Evolutionary conservation across 1,140 invertebrate species (phyloP), one percentile per base, ranked within the genome.

Genomic region (Babylonia areolata): DNA sequence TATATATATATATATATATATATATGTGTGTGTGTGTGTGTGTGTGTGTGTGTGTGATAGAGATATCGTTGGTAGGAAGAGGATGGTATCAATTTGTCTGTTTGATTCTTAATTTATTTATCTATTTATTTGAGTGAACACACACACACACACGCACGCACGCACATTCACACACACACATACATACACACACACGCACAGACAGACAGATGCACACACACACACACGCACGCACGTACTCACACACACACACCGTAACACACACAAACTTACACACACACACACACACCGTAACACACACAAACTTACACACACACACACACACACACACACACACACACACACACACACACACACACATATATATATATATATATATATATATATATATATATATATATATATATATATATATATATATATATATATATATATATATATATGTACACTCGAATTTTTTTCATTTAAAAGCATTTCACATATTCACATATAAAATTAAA

Each of bases 21-120:
- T 75, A 31, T 75, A 31, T 75, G 73, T 75, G 73, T 75, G 73
- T 35, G 73, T 75, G 73, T 35, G 73, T 75, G 73, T 35, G 73
- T 75, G 73, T 35, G 73, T 75, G 73, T 35, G 33, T 75, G 73
- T 35, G 73, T 35, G 73, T 35, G 73, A 17, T n/a, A n/a, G n/a
- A n/a, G n/a, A n/a, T n/a, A n/a, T n/a, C n/a, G n/a, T n/a, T n/a
- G 6, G 73, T 77, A 31, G 6, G 35, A n/a, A 33, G 15, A 33
- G 15, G 73, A n/a, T 9, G 15, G 31, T 77, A 33, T 77, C 17
- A n/a, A 9, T 77, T 5, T 77, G 73, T 33, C 6, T 37, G 35
- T 33, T 5, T 77, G 73, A 6, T 17, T 37, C 5, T 37, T 17
- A n/a, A 31, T 77, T 17, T 77, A 31, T 77, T 17, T 77, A 31